These are phyloP conservation scores for Empis stercorea DNA, from an alignment of 2,888 invertebrate genomes.

Conservation along the genomic window DNA sequence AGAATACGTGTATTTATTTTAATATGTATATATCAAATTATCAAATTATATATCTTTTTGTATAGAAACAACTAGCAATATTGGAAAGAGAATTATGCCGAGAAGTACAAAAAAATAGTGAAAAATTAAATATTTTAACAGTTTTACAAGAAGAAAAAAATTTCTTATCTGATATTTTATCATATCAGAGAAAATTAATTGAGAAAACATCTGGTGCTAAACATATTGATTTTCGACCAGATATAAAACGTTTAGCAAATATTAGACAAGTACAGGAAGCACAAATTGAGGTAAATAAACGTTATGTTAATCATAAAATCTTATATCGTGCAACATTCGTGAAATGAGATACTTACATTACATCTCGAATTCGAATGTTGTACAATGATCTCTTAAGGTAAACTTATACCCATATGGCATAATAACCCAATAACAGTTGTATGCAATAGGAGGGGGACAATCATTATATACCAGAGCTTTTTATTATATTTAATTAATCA, in stretches of 20 bases:
- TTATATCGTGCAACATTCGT: too few relatives aligned
- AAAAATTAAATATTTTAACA: slow-evolving; percentile 41
- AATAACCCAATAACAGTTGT: too few relatives aligned
- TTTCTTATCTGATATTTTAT: slow-evolving; percentile 35
- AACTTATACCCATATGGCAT: too few relatives aligned
- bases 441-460: too few relatives aligned
- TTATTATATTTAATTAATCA: too few relatives aligned
- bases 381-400: too few relatives aligned
- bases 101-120: slow-evolving; percentile 41
- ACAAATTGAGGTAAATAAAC: slow-evolving; percentile 42
- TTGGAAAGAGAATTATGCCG: slow-evolving; percentile 34
- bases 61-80: slow-evolving; percentile 27
- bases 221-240: slow-evolving; percentile 12
- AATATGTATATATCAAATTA: neutral
- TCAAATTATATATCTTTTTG: slow-evolving; percentile 11
- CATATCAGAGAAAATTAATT: slow-evolving; percentile 24
- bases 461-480: too few relatives aligned
- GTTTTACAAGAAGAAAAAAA: slow-evolving; percentile 43
- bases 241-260: slow-evolving; percentile 26
- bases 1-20: neutral
- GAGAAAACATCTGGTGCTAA: slow-evolving; percentile 10
- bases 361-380: too few relatives aligned
- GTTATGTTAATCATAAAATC: too few relatives aligned
- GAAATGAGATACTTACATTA: too few relatives aligned
- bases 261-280: slow-evolving; percentile 35